Evolutionary conservation across 2,888 invertebrate genomes (phyloP), one percentile per base, ranked within the genome.

Genomic region (Parnassius apollo): DNA sequence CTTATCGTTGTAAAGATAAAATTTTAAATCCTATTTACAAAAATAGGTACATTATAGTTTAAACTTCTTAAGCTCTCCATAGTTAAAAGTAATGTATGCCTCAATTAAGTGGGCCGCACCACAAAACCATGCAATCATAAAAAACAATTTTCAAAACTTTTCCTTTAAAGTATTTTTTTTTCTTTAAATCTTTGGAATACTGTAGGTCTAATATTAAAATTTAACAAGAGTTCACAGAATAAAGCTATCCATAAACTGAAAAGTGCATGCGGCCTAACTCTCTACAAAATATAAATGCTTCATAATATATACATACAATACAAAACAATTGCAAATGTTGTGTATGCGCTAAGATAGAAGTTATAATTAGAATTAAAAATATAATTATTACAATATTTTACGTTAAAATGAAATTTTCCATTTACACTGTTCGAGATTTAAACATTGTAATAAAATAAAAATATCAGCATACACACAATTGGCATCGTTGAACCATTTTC

Each of bases 1-100:
- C 62, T 65, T 66, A 68, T 72, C 68, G 68, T 67, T 45, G 46
- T 61, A 68, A 67, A 67, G 59, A 66, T 68, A 70, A 66, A 68
- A 68, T 65, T 59, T 66, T 54, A 18, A 51, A 9, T 58, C 57
- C 49, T 69, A 69, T 69, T 69, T 68, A 71, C 65, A 69, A 68
- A 67, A 69, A 68, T 65, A 68, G 63, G 66, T 65, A 42, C 42
- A 60, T 59, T 55, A 35, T 45, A 25, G 12, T 35, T 54, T 54
- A 35, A 50, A 42, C n/a, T 48, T 42, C n/a, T 18, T 57, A 64
- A 60, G 64, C 60, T 64, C 64, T 13, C n/a, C 42, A 53, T 48
- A 63, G 9, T 52, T 50, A 18, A 55, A 48, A 51, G 35, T 56
- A n/a, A 7, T 49, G 45, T 12, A 55, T 53, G 62, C 53, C 44